Evolutionary conservation across 2,113 vertebrate genomes (phyloP).

Genomic region (Miniopterus natalensis): DNA sequence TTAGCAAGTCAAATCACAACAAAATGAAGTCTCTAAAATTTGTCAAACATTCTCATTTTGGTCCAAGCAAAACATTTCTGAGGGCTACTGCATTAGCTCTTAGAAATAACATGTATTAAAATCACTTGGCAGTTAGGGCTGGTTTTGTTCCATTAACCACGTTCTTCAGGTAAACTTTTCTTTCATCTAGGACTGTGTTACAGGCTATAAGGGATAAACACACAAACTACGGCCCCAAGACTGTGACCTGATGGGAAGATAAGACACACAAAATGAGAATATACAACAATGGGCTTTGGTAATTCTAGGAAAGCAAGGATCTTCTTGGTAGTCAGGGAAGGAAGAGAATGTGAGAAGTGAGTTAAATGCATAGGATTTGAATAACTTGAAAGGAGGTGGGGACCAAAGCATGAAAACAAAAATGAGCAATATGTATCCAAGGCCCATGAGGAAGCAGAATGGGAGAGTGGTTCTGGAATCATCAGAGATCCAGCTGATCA

Average conservation of each 20-base stretch:
- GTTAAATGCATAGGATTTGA: background rate
- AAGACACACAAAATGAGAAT: background rate
- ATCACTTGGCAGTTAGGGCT: background rate
- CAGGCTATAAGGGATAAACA: background rate
- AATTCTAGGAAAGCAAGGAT: conserved; percentile 19
- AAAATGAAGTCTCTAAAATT: conserved; percentile 57
- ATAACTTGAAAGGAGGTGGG: background rate
- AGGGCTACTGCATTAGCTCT: background rate
- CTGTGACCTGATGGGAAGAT: background rate
- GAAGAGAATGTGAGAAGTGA: conserved; percentile 32
- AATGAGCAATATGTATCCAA: conserved; percentile 34
- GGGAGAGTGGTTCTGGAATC: background rate
- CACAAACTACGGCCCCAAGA: background rate
- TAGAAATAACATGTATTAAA: conserved; percentile 38
- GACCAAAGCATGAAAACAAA: background rate
- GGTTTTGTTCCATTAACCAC: conserved; percentile 5
- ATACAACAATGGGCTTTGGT: background rate
- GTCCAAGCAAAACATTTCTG: conserved; percentile 39
- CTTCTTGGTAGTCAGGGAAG: conserved; percentile 27
- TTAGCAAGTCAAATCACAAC: conserved; percentile 61
- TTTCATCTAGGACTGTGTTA: background rate
- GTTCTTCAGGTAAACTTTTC: background rate
- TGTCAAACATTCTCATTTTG: conserved; percentile 62
- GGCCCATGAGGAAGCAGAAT: background rate
- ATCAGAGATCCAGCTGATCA: background rate